Percentiles rank a stretch among this genome's conserved stretches.
phyloP scores from a whole-genome alignment of 92 coral and sea anemone genomes.

The Virgularia gustaviana region DNA sequence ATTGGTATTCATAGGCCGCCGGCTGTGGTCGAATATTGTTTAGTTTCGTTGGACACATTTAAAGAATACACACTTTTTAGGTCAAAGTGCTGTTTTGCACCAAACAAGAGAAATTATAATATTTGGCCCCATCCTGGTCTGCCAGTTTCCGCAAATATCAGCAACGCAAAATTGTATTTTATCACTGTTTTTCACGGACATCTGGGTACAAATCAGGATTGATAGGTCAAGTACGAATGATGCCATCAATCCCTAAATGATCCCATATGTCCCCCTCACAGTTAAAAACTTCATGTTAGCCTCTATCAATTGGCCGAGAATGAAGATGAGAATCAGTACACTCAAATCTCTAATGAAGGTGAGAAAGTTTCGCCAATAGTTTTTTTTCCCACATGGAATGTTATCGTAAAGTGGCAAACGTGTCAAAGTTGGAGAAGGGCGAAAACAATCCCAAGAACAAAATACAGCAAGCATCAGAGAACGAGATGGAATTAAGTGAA shows the following conservation, averaged over 20 bases:
- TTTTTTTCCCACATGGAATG: not conserved
- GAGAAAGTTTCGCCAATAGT: not conserved
- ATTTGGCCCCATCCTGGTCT: not conserved
- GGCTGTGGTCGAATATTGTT: not conserved
- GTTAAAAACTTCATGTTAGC: too few species aligned
- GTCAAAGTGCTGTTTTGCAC: conserved; percentile 4
- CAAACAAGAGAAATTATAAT: not conserved
- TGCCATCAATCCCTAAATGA: too few species aligned
- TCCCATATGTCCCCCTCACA: too few species aligned
- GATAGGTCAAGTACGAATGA: too few species aligned
- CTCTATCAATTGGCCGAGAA: not conserved
- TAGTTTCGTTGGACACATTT: not conserved
- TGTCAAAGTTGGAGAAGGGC: not conserved
- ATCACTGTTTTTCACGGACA: too few species aligned
- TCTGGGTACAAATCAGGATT: too few species aligned
- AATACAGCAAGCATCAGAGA: not conserved
- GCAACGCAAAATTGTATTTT: not conserved
- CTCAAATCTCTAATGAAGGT: not conserved
- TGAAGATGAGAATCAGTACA: not conserved
- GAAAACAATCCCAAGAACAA: conserved; percentile 1
- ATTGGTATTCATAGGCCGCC: not conserved
- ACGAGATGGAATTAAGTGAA: not conserved
- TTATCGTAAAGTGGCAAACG: not conserved
- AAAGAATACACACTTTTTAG: not conserved
- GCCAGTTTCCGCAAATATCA: not conserved